Evolutionary conservation across 2,797 vertebrate species (phyloP).

Genomic region (Staurois parvus): DNA sequence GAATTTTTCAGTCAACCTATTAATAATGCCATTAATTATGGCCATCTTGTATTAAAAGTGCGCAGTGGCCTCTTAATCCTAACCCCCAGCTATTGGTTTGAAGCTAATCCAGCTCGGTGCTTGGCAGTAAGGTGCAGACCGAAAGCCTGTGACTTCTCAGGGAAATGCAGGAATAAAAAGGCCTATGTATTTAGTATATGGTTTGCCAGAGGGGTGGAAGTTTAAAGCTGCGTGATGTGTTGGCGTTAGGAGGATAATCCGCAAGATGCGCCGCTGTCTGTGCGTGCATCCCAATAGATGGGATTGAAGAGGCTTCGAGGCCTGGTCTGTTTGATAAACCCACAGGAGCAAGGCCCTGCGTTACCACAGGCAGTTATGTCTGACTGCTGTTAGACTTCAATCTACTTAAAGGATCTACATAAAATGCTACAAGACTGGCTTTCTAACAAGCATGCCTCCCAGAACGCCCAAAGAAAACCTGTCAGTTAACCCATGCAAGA

Average conservation of each 20-base stretch:
- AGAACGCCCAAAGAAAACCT: neutral
- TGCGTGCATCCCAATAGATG: conserved; percentile 79
- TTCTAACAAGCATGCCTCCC: conserved; percentile 48
- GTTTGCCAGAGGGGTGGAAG: conserved; percentile 83
- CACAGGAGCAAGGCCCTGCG: conserved; percentile 77
- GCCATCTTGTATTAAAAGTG: conserved; percentile 93
- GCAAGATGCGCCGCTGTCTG: conserved; percentile 72
- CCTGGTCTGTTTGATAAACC: conserved; percentile 90
- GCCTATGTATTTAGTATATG: conserved; percentile 68
- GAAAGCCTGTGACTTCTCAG: conserved; percentile 74
- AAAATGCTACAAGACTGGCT: conserved; percentile 71
- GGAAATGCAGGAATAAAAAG: conserved; percentile 74
- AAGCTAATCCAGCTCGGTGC: conserved; percentile 93
- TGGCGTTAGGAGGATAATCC: conserved; percentile 81
- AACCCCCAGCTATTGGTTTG: conserved; percentile 96
- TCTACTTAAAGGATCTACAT: conserved; percentile 76
- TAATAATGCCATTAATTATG: conserved; percentile 99
- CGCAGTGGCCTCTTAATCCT: conserved; percentile 95
- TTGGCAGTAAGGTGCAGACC: conserved; percentile 85
- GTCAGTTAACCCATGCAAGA: neutral
- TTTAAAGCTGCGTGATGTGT: conserved; percentile 86
- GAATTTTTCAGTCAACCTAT: conserved; percentile 99
- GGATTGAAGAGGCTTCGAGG: conserved; percentile 86
- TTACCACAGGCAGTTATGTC: conserved; percentile 84
- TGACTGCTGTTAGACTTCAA: conserved; percentile 72